Percentiles rank a stretch among this genome's conserved stretches.
Conservation (phyloP, 2,113 vertebrate species). For the Taurulus bubalis region DNA sequence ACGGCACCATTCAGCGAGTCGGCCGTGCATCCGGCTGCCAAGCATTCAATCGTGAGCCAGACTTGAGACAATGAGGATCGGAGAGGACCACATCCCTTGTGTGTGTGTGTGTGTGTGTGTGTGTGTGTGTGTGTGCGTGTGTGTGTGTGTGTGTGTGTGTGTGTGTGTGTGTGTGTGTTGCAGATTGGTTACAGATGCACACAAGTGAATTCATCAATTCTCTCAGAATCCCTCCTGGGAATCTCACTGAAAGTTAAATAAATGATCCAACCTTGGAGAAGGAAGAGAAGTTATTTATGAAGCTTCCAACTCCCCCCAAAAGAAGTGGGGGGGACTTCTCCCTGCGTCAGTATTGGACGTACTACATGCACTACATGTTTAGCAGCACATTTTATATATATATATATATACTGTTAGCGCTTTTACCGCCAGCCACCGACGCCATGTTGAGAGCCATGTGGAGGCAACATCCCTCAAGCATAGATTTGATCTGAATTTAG, state of each 20-base stretch:
- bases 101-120: too few relatives aligned
- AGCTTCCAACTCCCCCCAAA: neutral
- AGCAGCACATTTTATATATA: too few relatives aligned
- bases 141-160: too few relatives aligned
- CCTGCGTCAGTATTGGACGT: too few relatives aligned
- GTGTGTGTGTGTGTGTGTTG: neutral
- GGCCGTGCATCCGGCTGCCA: neutral
- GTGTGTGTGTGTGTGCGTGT: too few relatives aligned
- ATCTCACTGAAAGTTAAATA: neutral
- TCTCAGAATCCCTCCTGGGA: neutral
- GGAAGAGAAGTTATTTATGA: neutral
- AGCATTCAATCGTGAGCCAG: neutral
- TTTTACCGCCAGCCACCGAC: too few relatives aligned
- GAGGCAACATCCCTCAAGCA: neutral
- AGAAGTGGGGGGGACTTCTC: too few relatives aligned
- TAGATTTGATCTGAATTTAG: too few relatives aligned
- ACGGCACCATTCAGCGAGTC: neutral
- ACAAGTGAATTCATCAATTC: neutral
- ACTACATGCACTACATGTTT: too few relatives aligned
- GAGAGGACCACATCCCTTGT: slow-evolving; percentile 10
- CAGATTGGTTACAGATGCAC: neutral
- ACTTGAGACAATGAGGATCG: slow-evolving; percentile 15
- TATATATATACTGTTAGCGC: too few relatives aligned
- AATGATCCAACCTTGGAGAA: neutral
- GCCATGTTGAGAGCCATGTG: neutral